Percentiles rank a stretch among this genome's conserved stretches.
Conservation (phyloP, 2,888 invertebrate genomes). For the Ophion ellenae region DNA sequence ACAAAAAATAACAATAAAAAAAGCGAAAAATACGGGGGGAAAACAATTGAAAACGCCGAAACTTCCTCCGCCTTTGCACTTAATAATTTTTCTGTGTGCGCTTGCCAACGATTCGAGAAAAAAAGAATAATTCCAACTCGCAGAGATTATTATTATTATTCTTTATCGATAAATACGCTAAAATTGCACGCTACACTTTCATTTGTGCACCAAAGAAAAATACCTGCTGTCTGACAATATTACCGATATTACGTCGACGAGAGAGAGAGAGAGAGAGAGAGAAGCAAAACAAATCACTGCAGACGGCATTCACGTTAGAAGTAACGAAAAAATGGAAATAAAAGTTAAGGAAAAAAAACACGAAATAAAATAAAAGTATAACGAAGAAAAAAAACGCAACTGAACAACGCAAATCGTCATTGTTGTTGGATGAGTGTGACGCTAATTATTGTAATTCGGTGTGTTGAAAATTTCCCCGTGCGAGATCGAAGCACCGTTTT, state of each 20-base stretch:
- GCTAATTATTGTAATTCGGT: constrained; percentile 12
- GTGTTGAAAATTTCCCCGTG: not conserved
- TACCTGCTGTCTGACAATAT: constrained; percentile 69
- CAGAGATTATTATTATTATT: not conserved
- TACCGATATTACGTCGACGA: constrained; percentile 56
- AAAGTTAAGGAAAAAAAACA: constrained; percentile 44
- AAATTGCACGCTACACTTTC: constrained; percentile 52
- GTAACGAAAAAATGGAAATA: constrained; percentile 49
- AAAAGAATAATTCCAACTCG: not conserved
- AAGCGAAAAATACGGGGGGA: not conserved
- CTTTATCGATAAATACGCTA: constrained; percentile 27
- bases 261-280: constrained; percentile 2
- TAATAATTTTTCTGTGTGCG: constrained; percentile 5
- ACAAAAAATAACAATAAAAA: not conserved
- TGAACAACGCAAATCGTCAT: constrained; percentile 19
- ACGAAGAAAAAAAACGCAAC: constrained; percentile 17
- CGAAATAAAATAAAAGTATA: not conserved
- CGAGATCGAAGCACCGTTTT: too few relatives aligned
- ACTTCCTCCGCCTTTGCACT: constrained; percentile 15
- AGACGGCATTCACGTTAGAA: constrained; percentile 60
- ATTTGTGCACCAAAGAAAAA: constrained; percentile 68
- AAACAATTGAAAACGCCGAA: constrained; percentile 3
- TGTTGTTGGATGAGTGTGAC: constrained; percentile 50
- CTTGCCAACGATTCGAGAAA: constrained; percentile 19
- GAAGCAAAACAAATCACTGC: constrained; percentile 41